Percentiles rank a stretch among this genome's conserved stretches.
These are phyloP conservation scores for Ranitomeya imitator DNA, from an alignment of 2,113 vertebrate genomes.

Conservation along the genomic window DNA sequence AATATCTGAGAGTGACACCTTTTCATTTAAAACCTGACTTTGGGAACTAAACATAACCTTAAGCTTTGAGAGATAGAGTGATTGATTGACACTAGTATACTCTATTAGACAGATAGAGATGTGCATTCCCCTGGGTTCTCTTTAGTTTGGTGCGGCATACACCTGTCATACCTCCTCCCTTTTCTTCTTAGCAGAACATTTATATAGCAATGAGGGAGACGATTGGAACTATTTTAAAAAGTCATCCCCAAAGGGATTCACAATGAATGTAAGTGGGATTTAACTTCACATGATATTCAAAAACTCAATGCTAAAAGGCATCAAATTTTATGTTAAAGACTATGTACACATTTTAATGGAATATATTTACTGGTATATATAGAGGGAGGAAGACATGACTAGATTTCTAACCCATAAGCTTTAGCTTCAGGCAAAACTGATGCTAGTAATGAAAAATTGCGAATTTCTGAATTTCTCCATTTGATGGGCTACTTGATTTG, in stretches of 20 bases:
- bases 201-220: slow-evolving; percentile 22
- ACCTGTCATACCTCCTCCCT: slow-evolving; percentile 35
- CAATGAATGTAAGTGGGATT: slow-evolving; percentile 19
- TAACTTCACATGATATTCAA: slow-evolving; percentile 37
- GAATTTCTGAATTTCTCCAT: background rate
- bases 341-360: slow-evolving; percentile 53
- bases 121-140: slow-evolving; percentile 40
- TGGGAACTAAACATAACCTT: slow-evolving; percentile 24
- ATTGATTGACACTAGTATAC: slow-evolving; percentile 46
- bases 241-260: slow-evolving; percentile 26
- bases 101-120: slow-evolving; percentile 40
- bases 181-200: slow-evolving; percentile 38
- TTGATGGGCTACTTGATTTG: background rate
- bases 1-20: background rate
- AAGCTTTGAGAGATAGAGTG: slow-evolving; percentile 4
- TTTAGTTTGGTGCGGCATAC: slow-evolving; percentile 40
- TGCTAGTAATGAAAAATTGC: slow-evolving; percentile 5
- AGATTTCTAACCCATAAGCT: background rate
- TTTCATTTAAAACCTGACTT: slow-evolving; percentile 5
- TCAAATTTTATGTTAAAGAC: slow-evolving; percentile 19
- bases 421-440: background rate
- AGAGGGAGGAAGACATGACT: background rate
- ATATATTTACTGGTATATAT: slow-evolving; percentile 9
- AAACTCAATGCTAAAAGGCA: slow-evolving; percentile 23
- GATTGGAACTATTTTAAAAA: slow-evolving; percentile 41